A percentile compares a stretch with the other conserved stretches of the same genome.
Evolutionary conservation across 2,113 vertebrate genomes (phyloP).

Genomic region (Brachyhypopomus gauderio): DNA sequence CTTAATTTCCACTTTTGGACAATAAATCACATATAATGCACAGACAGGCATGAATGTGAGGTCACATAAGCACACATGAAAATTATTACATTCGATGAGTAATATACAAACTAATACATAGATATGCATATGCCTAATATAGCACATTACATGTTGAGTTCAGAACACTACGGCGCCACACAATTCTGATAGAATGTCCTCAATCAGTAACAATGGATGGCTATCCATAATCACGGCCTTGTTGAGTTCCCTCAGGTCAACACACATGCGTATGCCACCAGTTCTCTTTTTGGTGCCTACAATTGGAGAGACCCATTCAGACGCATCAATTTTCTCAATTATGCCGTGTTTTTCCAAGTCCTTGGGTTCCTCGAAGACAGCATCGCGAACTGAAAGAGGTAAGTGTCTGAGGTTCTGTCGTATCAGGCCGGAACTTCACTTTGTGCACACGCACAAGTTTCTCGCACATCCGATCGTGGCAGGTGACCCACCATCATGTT

Average conservation of each 20-base stretch:
- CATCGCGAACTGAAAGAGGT: too few species aligned
- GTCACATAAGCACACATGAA: too few species aligned
- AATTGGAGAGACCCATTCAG: background rate
- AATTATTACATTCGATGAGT: too few species aligned
- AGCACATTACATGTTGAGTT: slow-evolving; percentile 25
- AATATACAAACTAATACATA: too few species aligned
- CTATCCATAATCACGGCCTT: background rate
- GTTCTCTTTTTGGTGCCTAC: background rate
- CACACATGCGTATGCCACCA: too few species aligned
- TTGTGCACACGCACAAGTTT: slow-evolving; percentile 18
- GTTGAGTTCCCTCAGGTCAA: slow-evolving; percentile 3
- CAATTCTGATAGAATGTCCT: slow-evolving; percentile 15
- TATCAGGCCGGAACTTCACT: slow-evolving; percentile 3
- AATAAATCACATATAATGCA: too few species aligned
- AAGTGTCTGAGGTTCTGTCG: background rate
- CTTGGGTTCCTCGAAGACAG: too few species aligned
- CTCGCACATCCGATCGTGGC: slow-evolving; percentile 8
- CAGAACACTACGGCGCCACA: slow-evolving; percentile 36
- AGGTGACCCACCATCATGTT: background rate
- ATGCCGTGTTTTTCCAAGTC: background rate
- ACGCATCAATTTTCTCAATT: background rate
- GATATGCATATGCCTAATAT: too few species aligned
- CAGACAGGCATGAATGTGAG: too few species aligned
- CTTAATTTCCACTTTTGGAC: too few species aligned
- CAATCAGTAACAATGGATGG: background rate